Conservation (phyloP, 2,888 invertebrate species). For the Cephalotes varians region DNA sequence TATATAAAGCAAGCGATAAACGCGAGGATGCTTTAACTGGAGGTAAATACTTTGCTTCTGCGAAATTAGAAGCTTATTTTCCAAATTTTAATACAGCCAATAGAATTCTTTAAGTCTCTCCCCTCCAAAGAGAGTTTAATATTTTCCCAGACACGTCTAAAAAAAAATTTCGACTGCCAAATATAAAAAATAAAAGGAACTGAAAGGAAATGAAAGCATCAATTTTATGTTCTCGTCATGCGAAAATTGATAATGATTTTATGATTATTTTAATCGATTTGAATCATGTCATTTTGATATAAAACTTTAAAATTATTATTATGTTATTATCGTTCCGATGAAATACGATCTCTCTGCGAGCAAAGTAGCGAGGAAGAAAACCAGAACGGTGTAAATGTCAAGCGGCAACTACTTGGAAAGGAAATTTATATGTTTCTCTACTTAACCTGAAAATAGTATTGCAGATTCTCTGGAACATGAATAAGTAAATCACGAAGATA, state of each 20-base stretch:
- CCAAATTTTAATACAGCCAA: background rate
- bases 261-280: background rate
- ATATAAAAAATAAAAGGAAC: background rate
- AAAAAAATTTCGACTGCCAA: background rate
- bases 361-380: slow-evolving; percentile 14
- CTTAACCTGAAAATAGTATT: slow-evolving; percentile 44
- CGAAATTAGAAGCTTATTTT: background rate
- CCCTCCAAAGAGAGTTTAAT: background rate
- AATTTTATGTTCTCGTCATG: background rate
- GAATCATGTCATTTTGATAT: background rate
- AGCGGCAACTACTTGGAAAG: slow-evolving; percentile 38
- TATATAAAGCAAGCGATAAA: slow-evolving; percentile 11
- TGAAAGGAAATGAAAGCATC: background rate
- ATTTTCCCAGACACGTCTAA: background rate
- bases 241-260: background rate
- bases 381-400: slow-evolving; percentile 46
- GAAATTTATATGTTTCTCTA: slow-evolving; percentile 52
- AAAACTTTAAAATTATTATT: slow-evolving; percentile 13
- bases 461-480: slow-evolving; percentile 45
- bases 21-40: background rate
- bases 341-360: slow-evolving; percentile 17
- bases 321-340: slow-evolving; percentile 11
- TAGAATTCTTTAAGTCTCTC: background rate
- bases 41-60: slow-evolving; percentile 16
- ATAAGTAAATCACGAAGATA: slow-evolving; percentile 52